phyloP scores from a whole-genome alignment of 2,113 vertebrate genomes.

The Bubalus kerabau region DNA sequence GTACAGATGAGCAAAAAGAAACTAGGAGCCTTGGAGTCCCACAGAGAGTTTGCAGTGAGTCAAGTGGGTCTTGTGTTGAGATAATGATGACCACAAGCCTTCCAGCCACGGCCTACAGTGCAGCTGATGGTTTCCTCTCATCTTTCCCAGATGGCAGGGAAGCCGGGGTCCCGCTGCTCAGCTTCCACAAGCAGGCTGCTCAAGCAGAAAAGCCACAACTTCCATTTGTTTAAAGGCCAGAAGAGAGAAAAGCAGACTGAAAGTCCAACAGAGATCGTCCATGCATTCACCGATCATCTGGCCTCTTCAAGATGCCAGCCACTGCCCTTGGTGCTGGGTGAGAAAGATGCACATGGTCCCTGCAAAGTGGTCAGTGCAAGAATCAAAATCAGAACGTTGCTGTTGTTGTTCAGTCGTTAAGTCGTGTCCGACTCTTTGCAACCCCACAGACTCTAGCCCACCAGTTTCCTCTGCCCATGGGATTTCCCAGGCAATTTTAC shows the following conservation, averaged over 20 bases:
- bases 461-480: background rate
- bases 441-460: background rate
- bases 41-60: background rate
- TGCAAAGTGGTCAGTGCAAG: background rate
- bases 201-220: background rate
- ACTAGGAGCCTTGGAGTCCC: background rate
- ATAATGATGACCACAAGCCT: background rate
- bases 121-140: background rate
- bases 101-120: fast-evolving
- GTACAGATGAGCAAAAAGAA: background rate
- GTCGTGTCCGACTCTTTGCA: background rate
- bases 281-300: too few relatives aligned
- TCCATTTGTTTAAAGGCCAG: background rate
- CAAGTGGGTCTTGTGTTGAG: background rate
- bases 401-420: background rate
- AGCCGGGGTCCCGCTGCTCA: background rate
- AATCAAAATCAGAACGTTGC: background rate
- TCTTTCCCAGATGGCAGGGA: background rate
- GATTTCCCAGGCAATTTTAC: background rate
- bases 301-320: background rate
- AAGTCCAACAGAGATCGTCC: background rate
- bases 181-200: background rate
- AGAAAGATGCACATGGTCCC: background rate
- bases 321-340: background rate
- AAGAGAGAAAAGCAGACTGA: background rate